Conservation (phyloP, 2,113 vertebrate species). For the Martes martes region DNA sequence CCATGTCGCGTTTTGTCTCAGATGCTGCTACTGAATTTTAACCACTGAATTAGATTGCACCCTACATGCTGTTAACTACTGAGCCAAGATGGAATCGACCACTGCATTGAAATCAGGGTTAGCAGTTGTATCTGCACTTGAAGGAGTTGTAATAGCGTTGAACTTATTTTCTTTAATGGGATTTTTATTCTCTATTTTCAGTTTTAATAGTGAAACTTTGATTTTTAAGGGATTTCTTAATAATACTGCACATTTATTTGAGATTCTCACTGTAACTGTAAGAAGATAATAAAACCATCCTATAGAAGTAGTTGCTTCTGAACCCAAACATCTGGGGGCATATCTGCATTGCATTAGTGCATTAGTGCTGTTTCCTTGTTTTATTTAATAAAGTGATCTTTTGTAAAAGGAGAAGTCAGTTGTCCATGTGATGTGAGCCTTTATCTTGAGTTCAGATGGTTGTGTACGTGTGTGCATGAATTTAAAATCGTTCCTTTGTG, state of each 20-base stretch:
- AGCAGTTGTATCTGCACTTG: constrained; percentile 82
- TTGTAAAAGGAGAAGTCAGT: constrained; percentile 74
- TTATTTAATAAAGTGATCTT: constrained; percentile 81
- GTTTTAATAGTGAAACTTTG: constrained; percentile 82
- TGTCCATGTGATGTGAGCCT: constrained; percentile 60
- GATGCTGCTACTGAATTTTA: constrained; percentile 86
- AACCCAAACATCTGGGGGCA: constrained; percentile 71
- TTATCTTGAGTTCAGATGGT: constrained; percentile 67
- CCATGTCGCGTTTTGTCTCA: constrained; percentile 79
- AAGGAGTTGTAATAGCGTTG: constrained; percentile 83
- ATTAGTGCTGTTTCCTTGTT: constrained; percentile 71
- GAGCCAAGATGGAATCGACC: constrained; percentile 87
- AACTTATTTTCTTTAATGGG: constrained; percentile 81
- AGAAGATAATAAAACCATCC: constrained; percentile 79
- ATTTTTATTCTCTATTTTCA: constrained; percentile 81
- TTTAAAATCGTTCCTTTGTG: constrained; percentile 59
- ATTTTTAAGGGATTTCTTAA: constrained; percentile 80
- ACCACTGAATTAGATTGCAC: constrained; percentile 86
- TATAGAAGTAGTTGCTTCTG: constrained; percentile 73
- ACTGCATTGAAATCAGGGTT: constrained; percentile 86
- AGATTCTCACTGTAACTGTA: constrained; percentile 75
- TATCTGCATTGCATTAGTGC: constrained; percentile 68
- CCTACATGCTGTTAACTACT: constrained; percentile 87
- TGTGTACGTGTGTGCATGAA: background rate
- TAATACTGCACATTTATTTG: constrained; percentile 78